Conservation (phyloP, 2,113 vertebrate species). For the Saiga tatarica region DNA sequence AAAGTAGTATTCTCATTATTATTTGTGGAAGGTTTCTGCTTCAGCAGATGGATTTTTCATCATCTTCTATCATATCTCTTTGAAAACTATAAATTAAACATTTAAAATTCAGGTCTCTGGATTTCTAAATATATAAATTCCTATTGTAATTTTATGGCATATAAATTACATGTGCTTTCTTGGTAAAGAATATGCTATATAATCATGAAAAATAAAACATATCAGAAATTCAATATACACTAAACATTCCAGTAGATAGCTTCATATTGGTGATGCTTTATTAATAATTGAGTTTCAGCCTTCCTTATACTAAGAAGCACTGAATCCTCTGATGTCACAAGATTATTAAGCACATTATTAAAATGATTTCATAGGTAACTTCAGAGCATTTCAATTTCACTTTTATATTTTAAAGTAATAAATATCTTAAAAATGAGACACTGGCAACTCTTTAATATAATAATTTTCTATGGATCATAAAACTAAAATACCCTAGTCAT, state of each 20-base stretch:
- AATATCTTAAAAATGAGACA: neutral
- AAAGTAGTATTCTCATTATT: constrained; percentile 45
- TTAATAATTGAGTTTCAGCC: neutral
- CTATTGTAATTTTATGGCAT: constrained; percentile 23
- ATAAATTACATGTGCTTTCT: constrained; percentile 33
- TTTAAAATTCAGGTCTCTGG: constrained; percentile 43
- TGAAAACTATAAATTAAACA: constrained; percentile 33
- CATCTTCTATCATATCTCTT: constrained; percentile 16
- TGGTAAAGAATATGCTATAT: constrained; percentile 36
- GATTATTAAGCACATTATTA: neutral
- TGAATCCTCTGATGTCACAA: neutral
- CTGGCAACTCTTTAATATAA: neutral
- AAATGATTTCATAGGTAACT: neutral
- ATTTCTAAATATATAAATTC: constrained; percentile 7
- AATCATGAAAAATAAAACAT: constrained; percentile 51
- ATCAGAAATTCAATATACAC: constrained; percentile 32
- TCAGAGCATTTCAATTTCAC: neutral
- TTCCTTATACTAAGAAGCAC: neutral
- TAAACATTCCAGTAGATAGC: neutral
- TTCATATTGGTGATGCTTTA: neutral
- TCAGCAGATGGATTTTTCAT: constrained; percentile 35
- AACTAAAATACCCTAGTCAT: neutral
- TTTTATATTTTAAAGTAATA: neutral
- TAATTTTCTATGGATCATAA: neutral
- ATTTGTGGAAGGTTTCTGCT: constrained; percentile 29